Evolutionary conservation across 2,797 vertebrate genomes (phyloP).

Genomic region (Paratrypauchen microcephalus): DNA sequence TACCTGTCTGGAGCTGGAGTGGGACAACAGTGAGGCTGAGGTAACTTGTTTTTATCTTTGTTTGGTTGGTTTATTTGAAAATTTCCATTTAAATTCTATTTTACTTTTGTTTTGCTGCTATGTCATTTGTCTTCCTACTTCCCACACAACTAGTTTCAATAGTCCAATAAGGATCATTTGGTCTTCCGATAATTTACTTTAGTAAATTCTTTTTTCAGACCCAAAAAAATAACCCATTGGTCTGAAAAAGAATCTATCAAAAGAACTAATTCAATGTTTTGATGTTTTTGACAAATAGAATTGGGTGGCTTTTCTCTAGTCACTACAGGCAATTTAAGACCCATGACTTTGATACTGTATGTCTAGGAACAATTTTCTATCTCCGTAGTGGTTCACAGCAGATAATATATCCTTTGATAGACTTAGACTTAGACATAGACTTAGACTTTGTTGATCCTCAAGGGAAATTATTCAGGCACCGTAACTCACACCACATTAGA

Average conservation of each 20-base stretch:
- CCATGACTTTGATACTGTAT: conserved; percentile 5
- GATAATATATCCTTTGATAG: background rate
- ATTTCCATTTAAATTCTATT: background rate
- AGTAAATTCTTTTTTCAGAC: too few species aligned
- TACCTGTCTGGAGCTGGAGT: conserved; percentile 87
- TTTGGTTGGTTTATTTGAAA: background rate
- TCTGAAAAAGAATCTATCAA: too few species aligned
- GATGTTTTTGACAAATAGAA: background rate
- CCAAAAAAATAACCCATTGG: too few species aligned
- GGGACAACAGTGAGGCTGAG: conserved; percentile 97
- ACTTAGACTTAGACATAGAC: too few species aligned
- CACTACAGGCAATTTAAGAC: conserved; percentile 20
- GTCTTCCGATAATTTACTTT: too few species aligned
- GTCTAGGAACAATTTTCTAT: conserved; percentile 35
- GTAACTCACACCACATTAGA: too few species aligned
- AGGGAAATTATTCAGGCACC: too few species aligned
- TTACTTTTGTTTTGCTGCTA: background rate
- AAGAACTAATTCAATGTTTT: background rate
- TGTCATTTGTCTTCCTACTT: background rate
- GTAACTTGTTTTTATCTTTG: conserved; percentile 35
- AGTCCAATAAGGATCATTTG: too few species aligned
- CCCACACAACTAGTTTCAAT: background rate
- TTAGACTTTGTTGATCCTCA: too few species aligned
- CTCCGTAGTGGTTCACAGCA: conserved; percentile 18
- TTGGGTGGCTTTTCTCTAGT: background rate